Percentiles rank a stretch among this genome's conserved stretches.
Evolutionary conservation across 2,797 vertebrate genomes (phyloP).

Genomic region (Danio jaintianensis): DNA sequence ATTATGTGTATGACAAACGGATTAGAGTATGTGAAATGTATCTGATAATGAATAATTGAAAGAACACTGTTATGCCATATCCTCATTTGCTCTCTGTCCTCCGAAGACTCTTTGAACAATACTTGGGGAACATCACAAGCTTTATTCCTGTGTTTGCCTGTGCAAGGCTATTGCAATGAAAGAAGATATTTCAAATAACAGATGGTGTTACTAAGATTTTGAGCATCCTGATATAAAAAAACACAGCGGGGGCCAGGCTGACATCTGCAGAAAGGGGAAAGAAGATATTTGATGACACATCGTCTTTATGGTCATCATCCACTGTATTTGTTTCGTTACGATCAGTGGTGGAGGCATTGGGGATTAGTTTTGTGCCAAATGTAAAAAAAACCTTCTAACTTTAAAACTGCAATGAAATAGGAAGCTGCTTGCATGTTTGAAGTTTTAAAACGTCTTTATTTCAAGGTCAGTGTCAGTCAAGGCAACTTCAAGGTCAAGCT

Average conservation of each 20-base stretch:
- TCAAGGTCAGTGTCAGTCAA: too few relatives aligned
- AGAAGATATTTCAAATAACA: constrained; percentile 28
- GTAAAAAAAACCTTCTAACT: too few relatives aligned
- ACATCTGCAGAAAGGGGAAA: constrained; percentile 28
- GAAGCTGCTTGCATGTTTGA: too few relatives aligned
- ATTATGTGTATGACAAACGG: constrained; percentile 11
- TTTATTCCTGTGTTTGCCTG: neutral
- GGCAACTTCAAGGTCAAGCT: too few relatives aligned
- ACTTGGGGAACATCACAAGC: neutral
- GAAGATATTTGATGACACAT: neutral
- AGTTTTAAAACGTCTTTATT: too few relatives aligned
- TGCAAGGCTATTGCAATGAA: constrained; percentile 10
- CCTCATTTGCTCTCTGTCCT: constrained; percentile 8
- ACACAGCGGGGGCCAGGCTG: constrained; percentile 1
- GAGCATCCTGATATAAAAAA: neutral
- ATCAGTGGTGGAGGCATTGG: neutral
- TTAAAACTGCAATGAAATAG: too few relatives aligned
- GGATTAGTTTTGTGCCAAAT: too few relatives aligned
- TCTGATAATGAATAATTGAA: constrained; percentile 23
- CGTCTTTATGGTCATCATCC: neutral
- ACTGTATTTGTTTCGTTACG: neutral
- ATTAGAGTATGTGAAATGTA: neutral
- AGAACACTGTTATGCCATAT: neutral
- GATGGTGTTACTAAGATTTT: constrained; percentile 17
- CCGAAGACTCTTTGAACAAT: neutral